A percentile compares a stretch with the other conserved stretches of the same genome.
phyloP scores from a whole-genome alignment of 1,140 invertebrate species.

The Stenopsyche tienmushanensis region DNA sequence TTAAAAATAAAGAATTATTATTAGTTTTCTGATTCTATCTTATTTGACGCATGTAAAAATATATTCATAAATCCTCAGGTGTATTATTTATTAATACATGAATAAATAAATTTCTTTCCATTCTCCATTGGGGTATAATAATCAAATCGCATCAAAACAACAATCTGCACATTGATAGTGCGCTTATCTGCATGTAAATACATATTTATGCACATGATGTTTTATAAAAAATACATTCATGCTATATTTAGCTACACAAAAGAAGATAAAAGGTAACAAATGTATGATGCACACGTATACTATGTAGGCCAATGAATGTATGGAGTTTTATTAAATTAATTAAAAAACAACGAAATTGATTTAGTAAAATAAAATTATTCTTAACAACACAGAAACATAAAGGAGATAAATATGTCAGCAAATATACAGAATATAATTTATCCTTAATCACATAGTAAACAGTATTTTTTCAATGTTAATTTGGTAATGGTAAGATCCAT shows the following conservation, averaged over 20 bases:
- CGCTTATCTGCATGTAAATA: too few relatives aligned
- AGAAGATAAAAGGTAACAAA: conserved; percentile 12
- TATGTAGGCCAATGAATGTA: neutral
- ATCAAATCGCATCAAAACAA: too few relatives aligned
- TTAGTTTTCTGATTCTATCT: conserved; percentile 37
- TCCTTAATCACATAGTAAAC: conserved; percentile 5
- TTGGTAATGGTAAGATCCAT: conserved; percentile 16
- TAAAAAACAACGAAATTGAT: conserved; percentile 24
- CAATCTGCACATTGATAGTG: too few relatives aligned
- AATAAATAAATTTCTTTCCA: too few relatives aligned
- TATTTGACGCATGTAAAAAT: conserved; percentile 40
- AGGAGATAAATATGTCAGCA: conserved; percentile 24
- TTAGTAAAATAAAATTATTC: conserved; percentile 27
- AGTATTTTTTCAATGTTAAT: neutral
- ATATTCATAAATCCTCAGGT: conserved; percentile 39
- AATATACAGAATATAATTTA: conserved; percentile 30
- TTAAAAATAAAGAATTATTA: conserved; percentile 42
- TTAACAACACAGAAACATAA: conserved; percentile 26
- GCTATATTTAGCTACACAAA: too few relatives aligned
- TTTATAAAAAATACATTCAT: too few relatives aligned
- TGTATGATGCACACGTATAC: conserved; percentile 1
- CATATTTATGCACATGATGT: too few relatives aligned
- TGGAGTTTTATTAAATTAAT: conserved; percentile 1
- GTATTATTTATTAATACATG: too few relatives aligned
- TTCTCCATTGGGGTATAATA: too few relatives aligned